Evolutionary conservation across 1,140 invertebrate genomes (phyloP).

Genomic region (Tetraneura akinire): DNA sequence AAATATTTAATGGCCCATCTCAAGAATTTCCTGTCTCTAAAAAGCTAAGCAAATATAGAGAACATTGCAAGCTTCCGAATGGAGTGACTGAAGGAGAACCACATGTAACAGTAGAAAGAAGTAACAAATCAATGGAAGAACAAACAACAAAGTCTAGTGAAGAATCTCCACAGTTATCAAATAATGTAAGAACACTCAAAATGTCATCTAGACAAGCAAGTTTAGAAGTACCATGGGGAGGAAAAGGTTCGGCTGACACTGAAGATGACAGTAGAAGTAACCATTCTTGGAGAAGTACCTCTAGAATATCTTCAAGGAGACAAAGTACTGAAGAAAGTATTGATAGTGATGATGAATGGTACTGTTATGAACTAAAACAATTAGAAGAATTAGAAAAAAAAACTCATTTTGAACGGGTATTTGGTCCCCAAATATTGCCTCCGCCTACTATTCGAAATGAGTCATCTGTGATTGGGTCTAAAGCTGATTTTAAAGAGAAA

Average conservation of each 20-base stretch:
- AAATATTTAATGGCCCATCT: constrained; percentile 66
- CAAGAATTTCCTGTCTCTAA: constrained; percentile 83
- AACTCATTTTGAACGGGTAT: constrained; percentile 68
- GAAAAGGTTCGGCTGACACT: constrained; percentile 63
- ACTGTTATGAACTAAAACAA: constrained; percentile 83
- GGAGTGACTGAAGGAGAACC: constrained; percentile 61
- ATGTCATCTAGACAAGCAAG: constrained; percentile 74
- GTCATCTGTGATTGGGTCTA: constrained; percentile 55
- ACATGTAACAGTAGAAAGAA: constrained; percentile 57
- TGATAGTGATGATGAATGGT: constrained; percentile 92
- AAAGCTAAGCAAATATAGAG: constrained; percentile 78
- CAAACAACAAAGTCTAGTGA: constrained; percentile 38
- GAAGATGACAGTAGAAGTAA: constrained; percentile 83
- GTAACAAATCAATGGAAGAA: constrained; percentile 48
- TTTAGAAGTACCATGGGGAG: constrained; percentile 73
- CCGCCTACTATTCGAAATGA: constrained; percentile 19
- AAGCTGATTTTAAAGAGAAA: constrained; percentile 38
- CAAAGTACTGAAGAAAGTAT: constrained; percentile 92
- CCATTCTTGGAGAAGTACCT: constrained; percentile 82
- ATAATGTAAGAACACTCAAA: constrained; percentile 36
- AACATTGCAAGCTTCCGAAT: constrained; percentile 63
- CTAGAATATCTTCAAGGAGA: constrained; percentile 79
- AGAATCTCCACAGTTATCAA: background rate
- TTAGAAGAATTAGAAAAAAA: constrained; percentile 82
- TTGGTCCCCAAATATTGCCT: constrained; percentile 57